These are phyloP conservation scores for Dicycla oo DNA, from an alignment of 2,888 invertebrate genomes.

Conservation along the genomic window DNA sequence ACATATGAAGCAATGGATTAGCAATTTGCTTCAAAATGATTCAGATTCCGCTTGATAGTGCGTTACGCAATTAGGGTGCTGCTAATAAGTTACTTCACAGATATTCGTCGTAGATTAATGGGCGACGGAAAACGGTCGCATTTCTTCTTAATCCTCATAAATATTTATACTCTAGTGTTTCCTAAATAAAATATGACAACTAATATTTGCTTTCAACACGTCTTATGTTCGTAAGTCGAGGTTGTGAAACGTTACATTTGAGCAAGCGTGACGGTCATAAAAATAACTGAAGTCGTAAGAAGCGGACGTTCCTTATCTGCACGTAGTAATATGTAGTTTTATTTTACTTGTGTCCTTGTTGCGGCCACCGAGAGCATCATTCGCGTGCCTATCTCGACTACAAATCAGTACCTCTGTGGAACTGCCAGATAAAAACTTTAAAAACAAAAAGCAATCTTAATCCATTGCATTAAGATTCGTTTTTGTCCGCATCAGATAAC, in stretches of 20 bases:
- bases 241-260: constrained; percentile 49
- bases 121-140: constrained; percentile 36
- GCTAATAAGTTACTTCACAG: constrained; percentile 37
- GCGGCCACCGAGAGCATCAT: constrained; percentile 83
- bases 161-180: constrained; percentile 46
- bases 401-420: constrained; percentile 84
- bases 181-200: constrained; percentile 60
- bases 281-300: constrained; percentile 71
- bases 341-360: constrained; percentile 85
- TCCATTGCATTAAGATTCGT: constrained; percentile 71
- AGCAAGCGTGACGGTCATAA: constrained; percentile 66
- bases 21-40: too few species aligned
- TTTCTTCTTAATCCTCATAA: constrained; percentile 35
- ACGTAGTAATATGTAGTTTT: constrained; percentile 80
- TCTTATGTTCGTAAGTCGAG: constrained; percentile 45
- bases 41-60: too few species aligned
- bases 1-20: too few species aligned
- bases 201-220: constrained; percentile 60
- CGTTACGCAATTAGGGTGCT: too few species aligned
- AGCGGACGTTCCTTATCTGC: constrained; percentile 76
- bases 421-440: constrained; percentile 75
- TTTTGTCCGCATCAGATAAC: constrained; percentile 75
- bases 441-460: constrained; percentile 76
- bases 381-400: constrained; percentile 83
- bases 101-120: constrained; percentile 45